Conservation (phyloP, 2,113 vertebrate species). For the Pampusana beccarii region DNA sequence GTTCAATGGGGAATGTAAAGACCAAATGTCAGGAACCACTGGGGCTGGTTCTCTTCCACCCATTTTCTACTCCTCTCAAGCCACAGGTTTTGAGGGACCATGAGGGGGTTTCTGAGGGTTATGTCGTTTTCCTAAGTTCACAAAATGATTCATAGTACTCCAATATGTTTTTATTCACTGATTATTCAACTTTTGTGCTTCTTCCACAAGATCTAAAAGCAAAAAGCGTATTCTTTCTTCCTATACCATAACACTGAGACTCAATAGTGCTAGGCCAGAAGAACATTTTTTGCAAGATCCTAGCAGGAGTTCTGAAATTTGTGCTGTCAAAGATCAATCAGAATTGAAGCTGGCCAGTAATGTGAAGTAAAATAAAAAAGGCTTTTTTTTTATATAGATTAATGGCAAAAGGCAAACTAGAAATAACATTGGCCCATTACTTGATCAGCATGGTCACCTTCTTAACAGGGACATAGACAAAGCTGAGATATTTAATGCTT, state of each 20-base stretch:
- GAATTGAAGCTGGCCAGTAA: no score
- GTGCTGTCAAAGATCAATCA: no score
- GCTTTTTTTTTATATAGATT: no score
- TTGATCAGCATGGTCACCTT: no score
- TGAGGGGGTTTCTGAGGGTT: background rate
- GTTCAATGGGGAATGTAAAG: background rate
- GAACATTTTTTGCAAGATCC: background rate
- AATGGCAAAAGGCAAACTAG: no score
- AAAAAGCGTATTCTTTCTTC: background rate
- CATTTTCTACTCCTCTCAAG: background rate
- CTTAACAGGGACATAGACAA: no score
- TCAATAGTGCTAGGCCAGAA: background rate
- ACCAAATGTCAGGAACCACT: background rate
- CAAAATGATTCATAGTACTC: background rate
- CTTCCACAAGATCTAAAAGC: background rate
- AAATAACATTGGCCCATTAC: no score
- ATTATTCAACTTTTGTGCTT: background rate
- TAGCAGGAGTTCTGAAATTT: background rate
- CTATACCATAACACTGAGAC: background rate
- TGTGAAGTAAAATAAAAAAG: no score
- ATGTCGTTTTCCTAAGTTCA: background rate
- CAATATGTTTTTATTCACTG: background rate
- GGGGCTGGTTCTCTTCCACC: background rate
- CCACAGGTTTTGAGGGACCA: background rate
- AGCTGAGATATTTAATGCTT: no score